Percentiles rank a stretch among this genome's conserved stretches.
Evolutionary conservation across 2,797 vertebrate genomes (phyloP).

Genomic region (Podarcis siculus): DNA sequence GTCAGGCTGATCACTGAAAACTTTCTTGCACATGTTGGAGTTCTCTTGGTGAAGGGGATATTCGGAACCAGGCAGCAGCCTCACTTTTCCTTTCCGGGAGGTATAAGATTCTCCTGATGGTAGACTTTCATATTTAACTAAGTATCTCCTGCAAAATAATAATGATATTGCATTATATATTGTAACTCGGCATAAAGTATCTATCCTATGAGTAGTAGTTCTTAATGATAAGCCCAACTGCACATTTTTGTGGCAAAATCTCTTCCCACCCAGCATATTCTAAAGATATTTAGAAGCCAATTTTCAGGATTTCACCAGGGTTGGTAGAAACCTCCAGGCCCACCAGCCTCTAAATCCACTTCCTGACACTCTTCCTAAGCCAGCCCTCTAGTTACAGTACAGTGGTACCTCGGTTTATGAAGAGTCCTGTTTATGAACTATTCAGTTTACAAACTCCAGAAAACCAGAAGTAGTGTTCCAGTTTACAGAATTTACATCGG

Average conservation of each 20-base stretch:
- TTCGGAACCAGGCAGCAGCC: conserved; percentile 84
- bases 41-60: conserved; percentile 97
- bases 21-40: conserved; percentile 94
- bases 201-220: neutral
- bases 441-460: no score
- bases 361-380: no score
- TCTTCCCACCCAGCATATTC: neutral
- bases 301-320: neutral
- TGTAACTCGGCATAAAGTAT: neutral
- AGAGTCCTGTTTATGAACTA: no score
- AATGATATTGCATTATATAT: neutral
- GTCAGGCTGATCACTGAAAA: conserved; percentile 79
- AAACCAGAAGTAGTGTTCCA: no score
- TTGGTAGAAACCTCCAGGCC: neutral
- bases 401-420: neutral
- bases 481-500: no score
- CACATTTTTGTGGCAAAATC: rapidly evolving
- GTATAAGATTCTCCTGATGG: conserved; percentile 82
- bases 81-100: conserved; percentile 78
- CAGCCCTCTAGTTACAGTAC: neutral
- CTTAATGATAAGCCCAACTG: neutral
- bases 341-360: no score
- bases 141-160: conserved; percentile 77
- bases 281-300: neutral
- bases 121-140: conserved; percentile 88